These are phyloP conservation scores for Tapirus terrestris DNA, from an alignment of 2,113 vertebrate genomes.

Conservation along the genomic window DNA sequence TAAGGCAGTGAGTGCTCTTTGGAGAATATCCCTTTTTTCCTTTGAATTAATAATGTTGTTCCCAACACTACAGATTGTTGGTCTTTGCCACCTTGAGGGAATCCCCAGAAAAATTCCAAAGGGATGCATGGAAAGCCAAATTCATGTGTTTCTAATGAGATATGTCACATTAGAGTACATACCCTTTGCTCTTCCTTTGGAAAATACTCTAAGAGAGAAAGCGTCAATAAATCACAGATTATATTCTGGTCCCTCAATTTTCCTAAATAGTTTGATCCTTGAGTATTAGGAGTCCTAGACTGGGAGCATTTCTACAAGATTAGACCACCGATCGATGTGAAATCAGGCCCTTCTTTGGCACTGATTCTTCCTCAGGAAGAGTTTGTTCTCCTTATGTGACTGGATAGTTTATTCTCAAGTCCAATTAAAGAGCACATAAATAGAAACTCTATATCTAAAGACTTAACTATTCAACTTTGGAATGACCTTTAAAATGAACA, in stretches of 20 bases:
- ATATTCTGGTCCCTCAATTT: neutral
- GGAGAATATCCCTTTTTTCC: slow-evolving; percentile 48
- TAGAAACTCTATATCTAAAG: slow-evolving; percentile 47
- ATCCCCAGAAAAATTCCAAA: neutral
- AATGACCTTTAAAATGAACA: slow-evolving; percentile 45
- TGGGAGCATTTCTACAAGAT: neutral
- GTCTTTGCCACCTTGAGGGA: neutral
- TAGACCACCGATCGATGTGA: neutral
- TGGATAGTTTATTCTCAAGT: slow-evolving; percentile 1
- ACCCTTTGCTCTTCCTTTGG: neutral
- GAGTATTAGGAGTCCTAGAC: neutral
- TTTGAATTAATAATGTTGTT: neutral
- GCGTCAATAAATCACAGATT: neutral
- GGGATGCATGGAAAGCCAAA: neutral
- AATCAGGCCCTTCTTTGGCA: neutral
- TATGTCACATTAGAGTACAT: neutral
- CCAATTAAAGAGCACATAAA: slow-evolving; percentile 38
- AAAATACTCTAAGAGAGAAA: neutral
- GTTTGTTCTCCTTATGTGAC: neutral
- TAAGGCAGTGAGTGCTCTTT: slow-evolving; percentile 90
- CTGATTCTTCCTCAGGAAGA: neutral
- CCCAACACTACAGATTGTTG: neutral
- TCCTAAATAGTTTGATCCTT: neutral
- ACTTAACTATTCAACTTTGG: neutral
- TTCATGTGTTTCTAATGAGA: neutral